A percentile compares a stretch with the other conserved stretches of the same genome.
Conservation (phyloP, 53 echinoderm and acorn worm genomes). For the Arbacia lixula region DNA sequence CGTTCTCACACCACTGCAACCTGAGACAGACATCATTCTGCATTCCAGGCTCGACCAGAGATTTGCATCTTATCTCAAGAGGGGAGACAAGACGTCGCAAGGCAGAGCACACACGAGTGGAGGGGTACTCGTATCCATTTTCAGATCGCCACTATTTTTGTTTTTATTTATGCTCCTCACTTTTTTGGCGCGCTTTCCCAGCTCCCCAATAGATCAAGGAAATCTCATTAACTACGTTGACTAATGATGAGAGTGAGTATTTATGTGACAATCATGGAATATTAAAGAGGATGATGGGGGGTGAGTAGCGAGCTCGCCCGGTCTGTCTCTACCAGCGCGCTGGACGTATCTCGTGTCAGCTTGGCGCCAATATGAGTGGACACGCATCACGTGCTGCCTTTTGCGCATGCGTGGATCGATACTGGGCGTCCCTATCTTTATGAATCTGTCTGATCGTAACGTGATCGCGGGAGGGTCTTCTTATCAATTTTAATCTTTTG, state of each 20-base stretch:
- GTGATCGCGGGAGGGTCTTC: too few relatives aligned
- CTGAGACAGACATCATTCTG: slow-evolving; percentile 27
- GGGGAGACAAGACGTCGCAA: slow-evolving; percentile 10
- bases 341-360: slow-evolving; percentile 11
- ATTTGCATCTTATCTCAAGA: slow-evolving; percentile 21
- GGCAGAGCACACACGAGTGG: slow-evolving; percentile 9
- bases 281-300: too few relatives aligned
- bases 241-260: slow-evolving; percentile 23
- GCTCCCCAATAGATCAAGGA: slow-evolving; percentile 41
- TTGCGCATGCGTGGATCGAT: slow-evolving; percentile 18
- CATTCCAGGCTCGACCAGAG: slow-evolving; percentile 1
- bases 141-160: slow-evolving; percentile 13
- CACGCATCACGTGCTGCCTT: background rate
- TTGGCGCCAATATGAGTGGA: slow-evolving; percentile 23
- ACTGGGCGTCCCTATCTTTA: too few relatives aligned
- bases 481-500: too few relatives aligned
- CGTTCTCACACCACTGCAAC: too few relatives aligned
- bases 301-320: too few relatives aligned
- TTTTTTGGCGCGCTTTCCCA: background rate
- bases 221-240: slow-evolving; percentile 45
- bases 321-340: too few relatives aligned
- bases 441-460: too few relatives aligned
- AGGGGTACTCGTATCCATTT: slow-evolving; percentile 18
- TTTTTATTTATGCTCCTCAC: slow-evolving; percentile 2
- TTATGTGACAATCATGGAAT: slow-evolving; percentile 51